A percentile compares a stretch with the other conserved stretches of the same genome.
Conservation (phyloP, 2,797 vertebrate species). For the Pseudochromis fuscus region DNA sequence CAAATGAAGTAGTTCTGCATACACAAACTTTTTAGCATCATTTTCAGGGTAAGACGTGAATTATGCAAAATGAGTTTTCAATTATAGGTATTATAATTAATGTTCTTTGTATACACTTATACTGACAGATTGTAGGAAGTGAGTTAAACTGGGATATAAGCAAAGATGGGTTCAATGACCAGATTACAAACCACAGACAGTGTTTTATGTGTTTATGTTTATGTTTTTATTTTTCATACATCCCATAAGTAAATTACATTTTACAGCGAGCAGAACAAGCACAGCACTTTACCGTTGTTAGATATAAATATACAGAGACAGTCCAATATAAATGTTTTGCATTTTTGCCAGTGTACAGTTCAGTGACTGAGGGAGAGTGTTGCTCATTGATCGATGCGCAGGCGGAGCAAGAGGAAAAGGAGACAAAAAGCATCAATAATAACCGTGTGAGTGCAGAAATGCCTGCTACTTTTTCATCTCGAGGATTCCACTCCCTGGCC, state of each 20-base stretch:
- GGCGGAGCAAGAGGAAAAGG: constrained; percentile 6
- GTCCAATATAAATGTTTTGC: constrained; percentile 47
- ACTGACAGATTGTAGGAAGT: not conserved
- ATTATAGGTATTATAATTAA: not conserved
- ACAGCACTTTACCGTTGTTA: constrained; percentile 49
- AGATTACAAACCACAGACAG: constrained; percentile 28
- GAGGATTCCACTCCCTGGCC: constrained; percentile 92
- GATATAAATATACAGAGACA: constrained; percentile 61
- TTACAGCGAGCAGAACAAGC: constrained; percentile 44
- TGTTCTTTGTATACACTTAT: constrained; percentile 25
- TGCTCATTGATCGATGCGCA: constrained; percentile 59
- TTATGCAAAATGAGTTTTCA: not conserved
- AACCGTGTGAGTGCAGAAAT: constrained; percentile 19
- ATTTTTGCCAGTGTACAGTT: constrained; percentile 50
- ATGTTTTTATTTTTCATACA: constrained; percentile 62
- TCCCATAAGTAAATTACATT: constrained; percentile 57
- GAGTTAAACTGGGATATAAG: constrained; percentile 2
- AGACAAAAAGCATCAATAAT: constrained; percentile 49
- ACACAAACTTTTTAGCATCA: not conserved
- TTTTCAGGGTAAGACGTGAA: not conserved
- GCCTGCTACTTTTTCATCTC: constrained; percentile 91
- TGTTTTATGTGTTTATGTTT: no score
- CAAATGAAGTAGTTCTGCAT: no score
- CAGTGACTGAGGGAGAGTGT: constrained; percentile 38
- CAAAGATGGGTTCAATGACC: constrained; percentile 13